Evolutionary conservation across 2,113 vertebrate genomes (phyloP), one percentile per base, ranked within the genome.

Genomic region (Crotalus horridus): DNA sequence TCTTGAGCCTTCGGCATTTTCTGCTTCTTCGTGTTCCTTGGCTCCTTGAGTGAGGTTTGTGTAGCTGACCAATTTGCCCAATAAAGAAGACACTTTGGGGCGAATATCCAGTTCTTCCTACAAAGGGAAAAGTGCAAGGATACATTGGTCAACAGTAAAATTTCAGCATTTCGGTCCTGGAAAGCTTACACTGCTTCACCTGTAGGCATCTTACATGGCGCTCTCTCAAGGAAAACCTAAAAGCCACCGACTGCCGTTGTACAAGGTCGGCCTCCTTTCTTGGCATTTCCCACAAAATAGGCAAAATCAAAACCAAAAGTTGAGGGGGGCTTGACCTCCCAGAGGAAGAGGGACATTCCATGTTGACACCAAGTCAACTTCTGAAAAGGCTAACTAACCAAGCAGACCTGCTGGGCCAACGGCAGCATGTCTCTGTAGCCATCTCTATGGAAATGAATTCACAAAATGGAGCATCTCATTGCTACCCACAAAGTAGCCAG

Each of bases 31-130:
- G 24, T 99, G 99, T 90, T 99, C 99, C 95, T 99, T 99, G 95
- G 99, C 99, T 3, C 99, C 99, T 96, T 99, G 99, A 6, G 98
- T 99, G 93, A 99, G 98, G 95, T 98, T 99, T 91, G 99, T 99
- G 96, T 99, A 99, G 97, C 97, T 99, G 97, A 99, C 99, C 97
- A 99, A 97, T 91, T 99, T 99, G 96, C 98, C 99, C 96, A 99
- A 99, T 88, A 99, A 97, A 92, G 99, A 99, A 0, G 99, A 99
- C 21, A 99, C 99, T 94, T 99, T 99, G 0, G 99, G 99, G 85
- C 99, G 98, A 94, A 99, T 99, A 97, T 99, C 99, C 97, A 99
- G 97, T 88, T 99, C 99, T 94, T 99, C 99, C 99, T 99, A 96
- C 85, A 94, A 96, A 96, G 95, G 33, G 92, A 91, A 96, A 58